Conservation (phyloP, 2,113 vertebrate genomes). For the Ctenodactylus gundi region DNA sequence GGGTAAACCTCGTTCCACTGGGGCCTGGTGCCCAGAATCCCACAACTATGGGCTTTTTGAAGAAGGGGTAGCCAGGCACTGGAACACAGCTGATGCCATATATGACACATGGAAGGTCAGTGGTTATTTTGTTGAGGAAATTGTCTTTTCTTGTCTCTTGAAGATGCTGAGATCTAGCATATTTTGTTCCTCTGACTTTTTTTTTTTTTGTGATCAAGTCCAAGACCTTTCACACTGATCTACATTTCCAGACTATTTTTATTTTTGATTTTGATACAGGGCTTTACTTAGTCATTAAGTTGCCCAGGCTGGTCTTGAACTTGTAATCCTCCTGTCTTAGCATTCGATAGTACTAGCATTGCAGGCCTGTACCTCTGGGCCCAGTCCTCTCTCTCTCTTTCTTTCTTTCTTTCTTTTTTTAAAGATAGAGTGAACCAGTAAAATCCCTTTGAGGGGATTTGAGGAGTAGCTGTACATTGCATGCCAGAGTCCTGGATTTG, state of each 20-base stretch:
- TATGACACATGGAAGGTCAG: no score
- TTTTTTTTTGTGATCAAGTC: no score
- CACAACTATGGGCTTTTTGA: not conserved
- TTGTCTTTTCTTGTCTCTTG: not conserved
- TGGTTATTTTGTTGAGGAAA: not conserved
- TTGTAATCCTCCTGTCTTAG: no score
- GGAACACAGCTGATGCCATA: not conserved
- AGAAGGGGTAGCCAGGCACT: not conserved
- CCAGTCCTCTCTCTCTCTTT: no score
- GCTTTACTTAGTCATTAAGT: no score
- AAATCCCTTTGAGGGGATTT: not conserved
- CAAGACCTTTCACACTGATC: no score
- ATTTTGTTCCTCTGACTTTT: not conserved
- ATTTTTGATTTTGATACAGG: no score
- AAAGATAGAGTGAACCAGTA: not conserved
- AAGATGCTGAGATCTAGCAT: not conserved
- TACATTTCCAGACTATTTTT: no score
- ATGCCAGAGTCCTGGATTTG: not conserved
- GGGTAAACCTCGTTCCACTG: rapidly evolving
- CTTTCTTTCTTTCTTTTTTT: no score
- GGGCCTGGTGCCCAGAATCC: not conserved
- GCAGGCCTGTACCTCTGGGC: no score
- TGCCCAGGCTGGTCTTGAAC: no score
- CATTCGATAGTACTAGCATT: no score
- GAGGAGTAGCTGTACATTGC: not conserved